Percentiles rank a stretch among this genome's conserved stretches.
Evolutionary conservation across 2,113 vertebrate genomes (phyloP).

Genomic region (Butorides virescens): DNA sequence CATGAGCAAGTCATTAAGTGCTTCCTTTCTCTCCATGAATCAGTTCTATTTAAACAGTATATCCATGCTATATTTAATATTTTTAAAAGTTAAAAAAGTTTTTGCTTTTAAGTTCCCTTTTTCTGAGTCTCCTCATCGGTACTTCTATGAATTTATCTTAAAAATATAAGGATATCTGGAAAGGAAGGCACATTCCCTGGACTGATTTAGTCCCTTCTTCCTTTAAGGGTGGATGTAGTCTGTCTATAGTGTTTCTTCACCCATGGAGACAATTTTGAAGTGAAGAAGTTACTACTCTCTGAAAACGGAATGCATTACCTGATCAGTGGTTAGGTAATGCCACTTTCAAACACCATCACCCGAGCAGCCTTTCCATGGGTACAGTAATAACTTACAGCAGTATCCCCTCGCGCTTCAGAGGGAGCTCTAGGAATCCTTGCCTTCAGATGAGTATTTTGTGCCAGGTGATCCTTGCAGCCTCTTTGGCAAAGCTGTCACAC

Average conservation of each 20-base stretch:
- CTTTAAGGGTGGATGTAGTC: neutral
- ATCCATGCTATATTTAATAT: neutral
- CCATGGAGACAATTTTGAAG: neutral
- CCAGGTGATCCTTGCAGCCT: neutral
- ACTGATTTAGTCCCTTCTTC: neutral
- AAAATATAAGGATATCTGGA: neutral
- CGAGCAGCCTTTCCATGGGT: fast-evolving
- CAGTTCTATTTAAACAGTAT: neutral
- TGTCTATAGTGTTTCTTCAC: neutral
- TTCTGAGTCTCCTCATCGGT: neutral
- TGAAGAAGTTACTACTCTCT: neutral
- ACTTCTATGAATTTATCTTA: neutral
- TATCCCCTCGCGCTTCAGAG: fast-evolving
- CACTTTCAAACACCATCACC: neutral
- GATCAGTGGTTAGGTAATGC: fast-evolving
- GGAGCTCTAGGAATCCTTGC: neutral
- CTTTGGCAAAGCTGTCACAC: neutral
- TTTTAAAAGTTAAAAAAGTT: neutral
- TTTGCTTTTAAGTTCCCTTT: neutral
- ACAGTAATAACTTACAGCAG: neutral
- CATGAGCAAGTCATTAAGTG: constrained; percentile 14
- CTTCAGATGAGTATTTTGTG: neutral
- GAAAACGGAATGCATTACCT: neutral
- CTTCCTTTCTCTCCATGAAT: neutral
- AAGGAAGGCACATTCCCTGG: neutral